Percentiles rank a stretch among this genome's conserved stretches.
Conservation (phyloP, 2,113 vertebrate genomes). For the Dendrocopos noguchii region DNA sequence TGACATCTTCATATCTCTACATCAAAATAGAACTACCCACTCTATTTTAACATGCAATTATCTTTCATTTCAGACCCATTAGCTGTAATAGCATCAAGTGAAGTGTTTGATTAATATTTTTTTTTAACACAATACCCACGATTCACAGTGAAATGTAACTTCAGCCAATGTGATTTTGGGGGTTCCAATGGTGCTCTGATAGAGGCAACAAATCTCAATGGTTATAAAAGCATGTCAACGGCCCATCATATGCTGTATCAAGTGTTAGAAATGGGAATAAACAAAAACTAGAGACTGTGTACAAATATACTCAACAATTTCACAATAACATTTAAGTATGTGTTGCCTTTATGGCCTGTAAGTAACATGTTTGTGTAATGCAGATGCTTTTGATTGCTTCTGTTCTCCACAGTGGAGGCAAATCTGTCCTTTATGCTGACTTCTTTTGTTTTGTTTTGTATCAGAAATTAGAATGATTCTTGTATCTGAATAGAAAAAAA, state of each 20-base stretch:
- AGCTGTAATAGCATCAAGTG: not conserved
- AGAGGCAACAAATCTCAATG: not conserved
- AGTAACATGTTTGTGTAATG: not conserved
- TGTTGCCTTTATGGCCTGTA: not conserved
- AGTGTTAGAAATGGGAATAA: not conserved
- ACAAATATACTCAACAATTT: not conserved
- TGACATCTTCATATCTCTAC: constrained; percentile 46
- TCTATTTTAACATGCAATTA: constrained; percentile 59
- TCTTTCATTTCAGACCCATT: constrained; percentile 49
- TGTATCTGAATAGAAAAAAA: not conserved
- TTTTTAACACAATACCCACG: not conserved
- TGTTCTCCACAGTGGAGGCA: not conserved
- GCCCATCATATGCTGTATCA: not conserved
- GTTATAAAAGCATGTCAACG: not conserved
- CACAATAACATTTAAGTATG: not conserved
- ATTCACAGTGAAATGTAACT: not conserved
- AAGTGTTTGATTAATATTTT: constrained; percentile 25
- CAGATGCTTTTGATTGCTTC: not conserved
- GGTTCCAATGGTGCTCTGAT: not conserved
- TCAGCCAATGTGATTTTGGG: not conserved
- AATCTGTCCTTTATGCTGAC: not conserved
- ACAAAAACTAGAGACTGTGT: not conserved
- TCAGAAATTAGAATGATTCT: not conserved
- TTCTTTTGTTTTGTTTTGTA: not conserved
- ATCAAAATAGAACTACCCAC: constrained; percentile 61